Conservation (phyloP, 2,113 vertebrate genomes). For the Burhinus oedicnemus region DNA sequence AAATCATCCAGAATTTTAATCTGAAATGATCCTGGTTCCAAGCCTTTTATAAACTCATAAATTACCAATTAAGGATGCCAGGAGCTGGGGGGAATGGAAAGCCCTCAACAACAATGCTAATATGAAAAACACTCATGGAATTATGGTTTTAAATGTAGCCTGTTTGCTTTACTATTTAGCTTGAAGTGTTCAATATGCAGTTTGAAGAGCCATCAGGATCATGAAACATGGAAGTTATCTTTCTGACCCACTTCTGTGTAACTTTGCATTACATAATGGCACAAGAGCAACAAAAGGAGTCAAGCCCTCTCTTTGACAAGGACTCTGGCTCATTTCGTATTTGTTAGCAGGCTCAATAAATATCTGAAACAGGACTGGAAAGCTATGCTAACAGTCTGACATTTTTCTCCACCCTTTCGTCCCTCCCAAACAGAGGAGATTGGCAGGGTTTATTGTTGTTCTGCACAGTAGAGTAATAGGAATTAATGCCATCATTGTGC, state of each 20-base stretch:
- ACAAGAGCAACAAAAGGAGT: background rate
- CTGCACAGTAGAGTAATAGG: background rate
- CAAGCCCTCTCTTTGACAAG: background rate
- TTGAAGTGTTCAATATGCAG: background rate
- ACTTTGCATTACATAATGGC: background rate
- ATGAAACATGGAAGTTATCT: background rate
- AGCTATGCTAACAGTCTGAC: constrained; percentile 32
- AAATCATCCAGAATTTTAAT: background rate
- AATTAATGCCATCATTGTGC: background rate
- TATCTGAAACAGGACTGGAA: background rate
- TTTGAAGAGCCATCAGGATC: background rate
- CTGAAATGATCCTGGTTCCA: background rate
- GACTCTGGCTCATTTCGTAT: background rate
- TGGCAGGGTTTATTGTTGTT: constrained; percentile 57
- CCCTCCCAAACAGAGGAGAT: constrained; percentile 6
- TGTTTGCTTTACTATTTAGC: background rate
- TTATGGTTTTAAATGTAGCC: background rate
- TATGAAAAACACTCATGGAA: background rate
- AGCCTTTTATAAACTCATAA: background rate
- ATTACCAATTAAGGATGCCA: background rate
- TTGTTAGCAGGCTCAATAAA: constrained; percentile 25
- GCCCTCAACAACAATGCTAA: background rate
- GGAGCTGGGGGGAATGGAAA: background rate
- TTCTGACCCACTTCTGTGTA: background rate
- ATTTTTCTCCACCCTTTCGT: constrained; percentile 9